Evolutionary conservation across 2,797 vertebrate species (phyloP).

Genomic region (Cyprinella venusta): DNA sequence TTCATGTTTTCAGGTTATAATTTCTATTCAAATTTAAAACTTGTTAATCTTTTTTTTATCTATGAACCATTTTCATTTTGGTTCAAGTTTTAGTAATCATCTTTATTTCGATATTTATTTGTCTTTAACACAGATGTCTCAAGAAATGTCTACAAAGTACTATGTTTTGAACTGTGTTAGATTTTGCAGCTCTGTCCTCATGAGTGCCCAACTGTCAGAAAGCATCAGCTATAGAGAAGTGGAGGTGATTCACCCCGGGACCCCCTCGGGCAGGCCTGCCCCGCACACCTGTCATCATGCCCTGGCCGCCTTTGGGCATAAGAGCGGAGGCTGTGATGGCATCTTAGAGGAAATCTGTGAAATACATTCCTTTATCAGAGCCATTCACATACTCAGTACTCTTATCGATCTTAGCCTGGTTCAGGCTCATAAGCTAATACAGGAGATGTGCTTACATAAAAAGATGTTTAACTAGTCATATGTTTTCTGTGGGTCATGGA

Average conservation of each 20-base stretch:
- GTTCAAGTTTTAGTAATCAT: not conserved
- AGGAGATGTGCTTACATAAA: not conserved
- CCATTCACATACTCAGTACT: not conserved
- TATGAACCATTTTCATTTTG: no score
- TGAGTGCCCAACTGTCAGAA: constrained; percentile 82
- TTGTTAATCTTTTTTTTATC: no score
- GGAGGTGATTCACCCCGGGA: constrained; percentile 76
- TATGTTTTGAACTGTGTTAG: constrained; percentile 63
- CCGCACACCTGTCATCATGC: constrained; percentile 74
- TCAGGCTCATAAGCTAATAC: not conserved
- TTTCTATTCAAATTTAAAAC: no score
- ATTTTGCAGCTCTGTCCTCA: constrained; percentile 76
- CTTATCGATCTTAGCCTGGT: not conserved
- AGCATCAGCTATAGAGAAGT: constrained; percentile 76
- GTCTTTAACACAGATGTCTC: constrained; percentile 2
- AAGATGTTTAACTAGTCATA: not conserved
- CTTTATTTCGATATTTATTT: constrained; percentile 7
- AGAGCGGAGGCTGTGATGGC: constrained; percentile 45
- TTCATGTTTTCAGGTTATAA: no score
- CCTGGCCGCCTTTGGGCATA: constrained; percentile 32
- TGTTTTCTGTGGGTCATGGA: not conserved
- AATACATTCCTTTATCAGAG: constrained; percentile 3
- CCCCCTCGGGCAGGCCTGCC: constrained; percentile 78
- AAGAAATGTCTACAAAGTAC: constrained; percentile 14
- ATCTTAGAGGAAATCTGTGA: constrained; percentile 29